Evolutionary conservation across 2,113 vertebrate genomes (phyloP).

Genomic region (Pseudorhombus dupliciocellatus): DNA sequence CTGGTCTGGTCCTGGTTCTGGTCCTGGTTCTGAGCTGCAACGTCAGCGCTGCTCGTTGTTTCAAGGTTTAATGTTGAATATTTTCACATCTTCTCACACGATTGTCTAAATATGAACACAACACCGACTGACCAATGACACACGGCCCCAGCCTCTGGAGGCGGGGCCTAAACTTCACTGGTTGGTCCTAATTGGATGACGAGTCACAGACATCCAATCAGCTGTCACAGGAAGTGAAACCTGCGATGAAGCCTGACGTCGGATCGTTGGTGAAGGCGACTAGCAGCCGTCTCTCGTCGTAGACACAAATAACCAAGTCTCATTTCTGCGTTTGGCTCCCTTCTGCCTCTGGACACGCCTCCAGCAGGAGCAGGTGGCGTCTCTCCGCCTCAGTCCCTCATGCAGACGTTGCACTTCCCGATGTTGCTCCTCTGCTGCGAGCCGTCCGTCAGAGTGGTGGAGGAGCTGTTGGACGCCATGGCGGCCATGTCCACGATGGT

Average conservation of each 20-base stretch:
- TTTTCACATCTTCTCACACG: slow-evolving; percentile 56
- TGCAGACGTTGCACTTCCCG: slow-evolving; percentile 89
- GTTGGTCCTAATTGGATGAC: neutral
- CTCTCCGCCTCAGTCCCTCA: slow-evolving; percentile 73
- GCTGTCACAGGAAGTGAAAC: slow-evolving; percentile 1
- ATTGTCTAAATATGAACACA: slow-evolving; percentile 9
- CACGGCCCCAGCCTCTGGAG: slow-evolving; percentile 20
- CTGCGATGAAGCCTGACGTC: neutral
- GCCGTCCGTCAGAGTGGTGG: slow-evolving; percentile 77
- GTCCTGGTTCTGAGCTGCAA: slow-evolving; percentile 11
- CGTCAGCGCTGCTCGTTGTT: slow-evolving; percentile 1
- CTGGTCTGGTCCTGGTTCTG: slow-evolving; percentile 16
- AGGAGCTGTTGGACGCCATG: slow-evolving; percentile 49
- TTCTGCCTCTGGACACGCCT: slow-evolving; percentile 55
- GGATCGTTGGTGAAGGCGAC: neutral
- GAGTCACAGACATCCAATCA: slow-evolving; percentile 40
- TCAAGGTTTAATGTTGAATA: slow-evolving; percentile 42
- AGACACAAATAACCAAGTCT: slow-evolving; percentile 4
- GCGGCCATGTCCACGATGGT: slow-evolving; percentile 61
- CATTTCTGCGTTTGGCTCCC: neutral
- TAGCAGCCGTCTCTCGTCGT: slow-evolving; percentile 23
- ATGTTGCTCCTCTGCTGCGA: slow-evolving; percentile 79
- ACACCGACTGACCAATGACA: slow-evolving; percentile 37
- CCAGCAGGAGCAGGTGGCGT: neutral
- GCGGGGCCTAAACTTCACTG: slow-evolving; percentile 4